A percentile compares a stretch with the other conserved stretches of the same genome.
These are phyloP conservation scores for Macrosteles quadrilineatus DNA, from an alignment of 1,140 invertebrate genomes.

Conservation along the genomic window DNA sequence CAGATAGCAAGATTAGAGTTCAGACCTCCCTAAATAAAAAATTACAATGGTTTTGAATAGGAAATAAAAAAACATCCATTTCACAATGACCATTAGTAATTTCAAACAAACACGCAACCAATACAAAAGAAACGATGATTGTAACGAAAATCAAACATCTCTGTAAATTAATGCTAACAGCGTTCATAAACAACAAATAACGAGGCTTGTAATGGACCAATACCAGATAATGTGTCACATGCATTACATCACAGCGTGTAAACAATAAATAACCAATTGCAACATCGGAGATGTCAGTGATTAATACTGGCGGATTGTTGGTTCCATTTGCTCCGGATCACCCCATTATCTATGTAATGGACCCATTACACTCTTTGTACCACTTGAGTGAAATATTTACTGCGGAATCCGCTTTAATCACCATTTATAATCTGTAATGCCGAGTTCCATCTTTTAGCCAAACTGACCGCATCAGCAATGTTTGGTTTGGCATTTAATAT, in stretches of 20 bases:
- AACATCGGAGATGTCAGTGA: slow-evolving; percentile 1
- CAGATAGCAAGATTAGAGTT: too few relatives aligned
- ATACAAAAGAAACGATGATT: neutral
- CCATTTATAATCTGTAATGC: too few relatives aligned
- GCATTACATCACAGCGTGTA: slow-evolving; percentile 11
- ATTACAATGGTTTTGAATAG: too few relatives aligned
- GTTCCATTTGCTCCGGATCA: neutral
- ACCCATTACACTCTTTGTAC: slow-evolving; percentile 1
- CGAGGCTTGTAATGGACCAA: slow-evolving; percentile 12
- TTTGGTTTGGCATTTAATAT: too few relatives aligned
- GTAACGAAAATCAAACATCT: neutral
- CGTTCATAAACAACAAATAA: neutral
- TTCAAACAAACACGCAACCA: too few relatives aligned
- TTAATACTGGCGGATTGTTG: slow-evolving; percentile 2
- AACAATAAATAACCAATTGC: slow-evolving; percentile 24
- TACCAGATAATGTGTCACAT: slow-evolving; percentile 9
- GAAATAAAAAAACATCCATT: too few relatives aligned
- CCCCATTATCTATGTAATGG: slow-evolving; percentile 3
- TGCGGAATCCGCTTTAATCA: too few relatives aligned
- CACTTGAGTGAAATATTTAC: neutral
- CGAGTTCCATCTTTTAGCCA: too few relatives aligned
- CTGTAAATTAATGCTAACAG: neutral
- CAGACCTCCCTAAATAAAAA: too few relatives aligned
- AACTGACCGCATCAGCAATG: too few relatives aligned
- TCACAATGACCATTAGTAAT: too few relatives aligned